A percentile compares a stretch with the other conserved stretches of the same genome.
Evolutionary conservation across 2,113 vertebrate species (phyloP).

Genomic region (Monopterus albus): DNA sequence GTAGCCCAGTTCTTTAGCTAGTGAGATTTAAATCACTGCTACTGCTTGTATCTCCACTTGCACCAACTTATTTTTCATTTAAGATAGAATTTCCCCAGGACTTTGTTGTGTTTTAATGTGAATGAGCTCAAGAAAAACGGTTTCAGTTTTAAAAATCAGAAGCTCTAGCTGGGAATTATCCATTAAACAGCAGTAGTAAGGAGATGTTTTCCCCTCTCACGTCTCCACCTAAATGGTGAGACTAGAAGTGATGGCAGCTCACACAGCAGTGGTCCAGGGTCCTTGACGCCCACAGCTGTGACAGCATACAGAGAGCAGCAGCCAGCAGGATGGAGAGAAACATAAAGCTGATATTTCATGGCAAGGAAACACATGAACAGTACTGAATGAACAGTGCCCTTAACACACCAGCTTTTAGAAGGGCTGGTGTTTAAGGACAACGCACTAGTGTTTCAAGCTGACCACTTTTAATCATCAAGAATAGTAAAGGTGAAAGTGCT

Average conservation of each 20-base stretch:
- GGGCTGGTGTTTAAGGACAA: slow-evolving; percentile 55
- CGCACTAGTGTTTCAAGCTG: slow-evolving; percentile 29
- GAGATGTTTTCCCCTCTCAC: slow-evolving; percentile 27
- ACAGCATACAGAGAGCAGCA: slow-evolving; percentile 47
- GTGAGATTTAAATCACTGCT: slow-evolving; percentile 4
- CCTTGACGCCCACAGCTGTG: slow-evolving; percentile 63
- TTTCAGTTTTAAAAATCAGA: slow-evolving; percentile 31
- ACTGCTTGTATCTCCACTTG: background rate
- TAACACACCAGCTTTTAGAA: slow-evolving; percentile 40
- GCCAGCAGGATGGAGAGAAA: slow-evolving; percentile 61
- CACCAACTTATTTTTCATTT: slow-evolving; percentile 10
- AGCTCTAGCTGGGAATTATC: slow-evolving; percentile 18
- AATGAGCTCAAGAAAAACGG: slow-evolving; percentile 21
- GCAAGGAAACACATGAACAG: slow-evolving; percentile 62
- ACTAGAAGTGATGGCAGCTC: slow-evolving; percentile 58
- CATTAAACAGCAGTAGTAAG: slow-evolving; percentile 33
- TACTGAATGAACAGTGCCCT: slow-evolving; percentile 60
- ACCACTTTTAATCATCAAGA: slow-evolving; percentile 34
- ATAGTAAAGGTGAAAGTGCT: slow-evolving; percentile 42
- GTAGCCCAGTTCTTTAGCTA: slow-evolving; percentile 13
- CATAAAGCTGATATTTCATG: slow-evolving; percentile 51
- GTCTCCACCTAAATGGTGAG: slow-evolving; percentile 46
- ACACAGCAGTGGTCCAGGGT: slow-evolving; percentile 31
- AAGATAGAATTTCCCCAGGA: slow-evolving; percentile 26
- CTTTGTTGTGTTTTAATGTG: slow-evolving; percentile 6